Base-by-base conservation (phyloP, 2,888 invertebrate species). In the Leptinotarsa peninsularis region DNA sequence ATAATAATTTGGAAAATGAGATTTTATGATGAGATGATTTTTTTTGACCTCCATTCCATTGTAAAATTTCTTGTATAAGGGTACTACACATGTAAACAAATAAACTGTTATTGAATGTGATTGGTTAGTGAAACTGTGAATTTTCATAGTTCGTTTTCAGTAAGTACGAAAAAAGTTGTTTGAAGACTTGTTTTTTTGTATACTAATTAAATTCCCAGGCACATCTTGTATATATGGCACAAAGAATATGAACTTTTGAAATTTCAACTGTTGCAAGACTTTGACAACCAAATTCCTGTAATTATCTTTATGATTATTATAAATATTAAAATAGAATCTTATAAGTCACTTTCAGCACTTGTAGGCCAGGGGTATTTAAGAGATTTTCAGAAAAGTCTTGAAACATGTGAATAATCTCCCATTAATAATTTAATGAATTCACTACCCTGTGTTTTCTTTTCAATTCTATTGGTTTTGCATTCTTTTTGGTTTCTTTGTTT, bases 101-200 rank as follows among this genome's bases (percentile, higher is more conserved):
- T 18, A n/a, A 18, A 66, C 18, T 49, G 18, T 67, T 67, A 67
- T 52, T 27, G 3, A 13, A 49, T 67, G 68, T 68, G 50, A 68
- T 54, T 52, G 23, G 52, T 63, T 63, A 68, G 75, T 75, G 66
- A 23, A 69, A 67, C 60, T 56, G 72, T 56, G 60, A 75, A 50
- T 68, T 67, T 49, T 18, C 49, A 67, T 69, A 66, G n/a, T 49
- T 49, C 10, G 52, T 21, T 33, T 49, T 74, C 75, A 70, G 77
- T 76, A 77, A 77, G 78, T 79, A 77, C 71, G 43, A 56, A 10
- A 50, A 68, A 60, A 75, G 74, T 75, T 75, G 74, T 75, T 75
- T 75, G 67, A 73, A 71, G 71, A 73, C 71, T 66, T 72, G 58
- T 71, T 76, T 71, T 76, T 74, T 72, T 60, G 69, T 75, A 73